Evolutionary conservation across 1,140 invertebrate species (phyloP), one percentile per base, ranked within the genome.

Genomic region (Drosophila ficusphila): DNA sequence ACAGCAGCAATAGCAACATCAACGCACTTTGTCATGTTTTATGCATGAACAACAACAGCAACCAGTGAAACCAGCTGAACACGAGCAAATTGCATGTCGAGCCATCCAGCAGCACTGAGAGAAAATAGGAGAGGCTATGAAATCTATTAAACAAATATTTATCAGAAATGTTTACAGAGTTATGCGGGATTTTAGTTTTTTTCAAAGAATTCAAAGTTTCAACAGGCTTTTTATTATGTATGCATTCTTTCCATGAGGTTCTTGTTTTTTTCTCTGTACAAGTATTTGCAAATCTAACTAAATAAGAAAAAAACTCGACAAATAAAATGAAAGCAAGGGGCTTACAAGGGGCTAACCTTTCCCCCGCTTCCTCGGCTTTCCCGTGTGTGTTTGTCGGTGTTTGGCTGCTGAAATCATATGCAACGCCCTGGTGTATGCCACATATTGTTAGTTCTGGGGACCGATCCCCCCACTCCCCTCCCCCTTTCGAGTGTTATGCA

Each of bases 1-100:
- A 77, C 49, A 64, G 36, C 56, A 44, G 33, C 33, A 39, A 46
- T 44, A 39, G 25, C 58, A 64, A 39, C 51, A 52, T 18, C 57
- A 72, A 72, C 69, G 56, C 68, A 73, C 54, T 52, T 52, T 60
- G 39, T 62, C 56, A 72, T 81, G 60, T 76, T 81, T 75, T 81
- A 79, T 76, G 67, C 54, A 76, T 60, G 70, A 57, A 75, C 23
- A 57, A 31, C 54, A 61, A 19, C 72, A 75, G 41, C 44, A 61
- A 52, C 57, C 57, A 48, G 31, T 41, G 31, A 38, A 61, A 62
- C 51, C 57, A 49, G 25, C 39, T 71, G 44, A 67, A 54, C 62
- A 60, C 65, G 34, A 65, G 42, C 23, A 78, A 53, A 71, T 56
- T 67, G 61, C 61, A 65, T 48, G 19, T 33, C 7, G 41, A 47